Evolutionary conservation across 2,113 vertebrate species (phyloP), one percentile per base, ranked within the genome.

Genomic region (Conger conger): DNA sequence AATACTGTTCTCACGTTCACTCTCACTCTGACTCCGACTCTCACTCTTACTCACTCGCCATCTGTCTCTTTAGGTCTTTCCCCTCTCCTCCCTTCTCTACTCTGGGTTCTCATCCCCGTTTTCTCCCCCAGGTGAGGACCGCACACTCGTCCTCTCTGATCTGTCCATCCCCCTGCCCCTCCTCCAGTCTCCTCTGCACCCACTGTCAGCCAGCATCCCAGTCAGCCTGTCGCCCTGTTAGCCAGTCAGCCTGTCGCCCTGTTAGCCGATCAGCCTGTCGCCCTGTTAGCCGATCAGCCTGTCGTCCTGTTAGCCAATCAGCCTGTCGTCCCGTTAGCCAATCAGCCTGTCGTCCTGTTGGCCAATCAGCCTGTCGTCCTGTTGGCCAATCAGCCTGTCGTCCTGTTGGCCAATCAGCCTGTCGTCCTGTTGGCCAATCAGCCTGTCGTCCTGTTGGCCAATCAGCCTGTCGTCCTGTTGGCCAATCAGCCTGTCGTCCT

Each of bases 101-200:
- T 6, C 80, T 84, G 45, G 87, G 87, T 87, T 79, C 86, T 86
- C 86, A 85, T 84, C 84, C 20, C 80, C 85, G 82, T 45, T 73
- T 9, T 36, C 80, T 82, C 85, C 76, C 54, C 76, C 79, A 13
- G 68, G n/a, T 73, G 68, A 13, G 6, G n/a, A 73, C n/a, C 30
- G 23, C 68, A 73, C 68, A 73, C 1, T 73, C n/a, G 2, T 30
- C 11, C 68, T 13, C n/a, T 15, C 68, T 60, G 3, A 20, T 13
- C 57, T 60, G 13, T 11, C 63, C 9, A 0, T 9, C 5, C n/a
- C 68, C 11, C n/a, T 11, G 5, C 27, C 27, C 27, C n/a, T 6
- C 11, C 4, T 20, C 27, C 11, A 63, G 57, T 27, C 1, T 13
- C 68, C 13, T 6, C 4, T 13, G 1, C 27, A 11, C 5, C 11